These are phyloP conservation scores for Eulimnadia texana DNA, from an alignment of 1,140 invertebrate genomes.

Conservation along the genomic window DNA sequence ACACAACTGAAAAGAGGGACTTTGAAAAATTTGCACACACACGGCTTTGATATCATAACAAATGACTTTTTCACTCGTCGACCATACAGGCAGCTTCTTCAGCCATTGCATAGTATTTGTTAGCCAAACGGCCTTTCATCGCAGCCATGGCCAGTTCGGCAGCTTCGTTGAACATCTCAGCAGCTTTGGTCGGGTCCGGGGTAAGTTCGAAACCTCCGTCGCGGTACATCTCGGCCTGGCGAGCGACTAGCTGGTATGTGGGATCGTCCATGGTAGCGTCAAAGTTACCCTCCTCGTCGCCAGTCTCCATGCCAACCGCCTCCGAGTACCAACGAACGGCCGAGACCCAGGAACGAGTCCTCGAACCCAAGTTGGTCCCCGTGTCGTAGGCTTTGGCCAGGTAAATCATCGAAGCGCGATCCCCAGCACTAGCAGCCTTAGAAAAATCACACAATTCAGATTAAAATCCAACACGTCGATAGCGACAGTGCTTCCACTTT, in stretches of 20 bases:
- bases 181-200: conserved; percentile 33
- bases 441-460: too few relatives aligned
- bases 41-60: too few relatives aligned
- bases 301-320: conserved; percentile 28
- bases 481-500: too few relatives aligned
- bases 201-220: conserved; percentile 33
- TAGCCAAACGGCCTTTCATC: conserved; percentile 41
- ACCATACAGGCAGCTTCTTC: conserved; percentile 31
- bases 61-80: conserved; percentile 15
- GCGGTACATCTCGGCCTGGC: conserved; percentile 35
- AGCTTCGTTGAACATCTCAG: conserved; percentile 36
- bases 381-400: conserved; percentile 38
- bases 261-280: conserved; percentile 31
- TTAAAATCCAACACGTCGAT: too few relatives aligned
- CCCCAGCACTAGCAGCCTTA: conserved; percentile 37
- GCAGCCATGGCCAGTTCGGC: conserved; percentile 38
- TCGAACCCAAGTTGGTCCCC: conserved; percentile 30
- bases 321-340: conserved; percentile 34
- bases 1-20: too few relatives aligned
- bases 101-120: conserved; percentile 38
- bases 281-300: conserved; percentile 33
- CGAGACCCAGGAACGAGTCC: conserved; percentile 29
- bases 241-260: conserved; percentile 32
- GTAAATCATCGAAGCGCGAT: conserved; percentile 36
- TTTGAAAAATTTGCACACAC: too few relatives aligned